Base-by-base conservation (phyloP, 2,797 vertebrate genomes). In the Melanotaenia trifasciata region DNA sequence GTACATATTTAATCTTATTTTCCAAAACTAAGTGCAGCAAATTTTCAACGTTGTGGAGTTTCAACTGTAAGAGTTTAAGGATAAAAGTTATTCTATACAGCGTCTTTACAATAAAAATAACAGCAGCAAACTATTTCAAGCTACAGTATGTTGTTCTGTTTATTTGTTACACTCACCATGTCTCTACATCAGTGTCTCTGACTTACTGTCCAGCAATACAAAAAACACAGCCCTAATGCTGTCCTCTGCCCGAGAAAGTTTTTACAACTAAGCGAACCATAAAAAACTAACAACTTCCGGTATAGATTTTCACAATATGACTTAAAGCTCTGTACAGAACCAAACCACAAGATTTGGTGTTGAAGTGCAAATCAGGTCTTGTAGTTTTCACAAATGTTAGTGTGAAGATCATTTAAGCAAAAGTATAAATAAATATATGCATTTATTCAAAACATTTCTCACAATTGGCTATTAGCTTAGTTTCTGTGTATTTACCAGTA, bases 101-200 rank as follows among this genome's bases (percentile, higher is more conserved):
- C 9, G 56, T 35, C 28, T n/a, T 32, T 36, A 2, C 4, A 43
- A 9, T 3, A 35, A 38, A 1, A 30, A 53, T n/a, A 11, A 32
- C 0, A 10, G 20, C 20, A 10, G 13, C 13, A 45, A 54, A 40
- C 14, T 2, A 13, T 26, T 13, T 12, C 9, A 50, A 18, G 59
- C 30, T 12, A 63, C 11, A 40, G 4, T 6, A 26, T 3, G 14
- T 35, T 5, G 20, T 64, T 50, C 14, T 8, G 36, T 10, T 18
- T 9, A 14, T 70, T 51, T 64, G 36, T 67, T 67, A 3, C 10
- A 28, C 90, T 76, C 90, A 94, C 92, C 93, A 94, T 93, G 81
- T 60, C 87, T 90, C 75, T 79, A 77, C 68, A 76, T 85, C 70
- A 61, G 78, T 70, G 62, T 83, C 38, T 57, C 22, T 14, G n/a